Evolutionary conservation across 1,140 invertebrate genomes (phyloP).

Genomic region (Sarcophaga peregrina): DNA sequence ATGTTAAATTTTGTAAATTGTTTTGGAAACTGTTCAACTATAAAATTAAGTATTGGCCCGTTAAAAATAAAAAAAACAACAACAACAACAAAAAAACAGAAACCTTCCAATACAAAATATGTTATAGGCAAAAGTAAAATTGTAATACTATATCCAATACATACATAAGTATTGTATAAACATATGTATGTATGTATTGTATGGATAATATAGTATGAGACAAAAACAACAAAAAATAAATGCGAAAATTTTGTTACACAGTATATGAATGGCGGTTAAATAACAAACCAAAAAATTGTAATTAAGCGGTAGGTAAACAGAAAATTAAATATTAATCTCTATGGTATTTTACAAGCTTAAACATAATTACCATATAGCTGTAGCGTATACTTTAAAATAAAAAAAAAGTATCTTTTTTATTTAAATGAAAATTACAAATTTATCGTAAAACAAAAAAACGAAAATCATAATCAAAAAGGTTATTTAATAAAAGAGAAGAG

Average conservation of each 20-base stretch:
- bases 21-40: slow-evolving; percentile 29
- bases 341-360: slow-evolving; percentile 45
- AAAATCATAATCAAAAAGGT: too few relatives aligned
- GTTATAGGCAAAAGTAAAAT: too few relatives aligned
- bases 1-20: slow-evolving; percentile 8
- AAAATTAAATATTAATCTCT: slow-evolving; percentile 49
- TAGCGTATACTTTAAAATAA: background rate
- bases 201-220: background rate
- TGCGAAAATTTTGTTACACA: slow-evolving; percentile 8
- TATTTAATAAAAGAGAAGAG: too few relatives aligned
- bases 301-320: slow-evolving; percentile 48
- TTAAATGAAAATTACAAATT: too few relatives aligned
- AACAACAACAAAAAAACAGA: too few relatives aligned
- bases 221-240: background rate
- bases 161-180: background rate
- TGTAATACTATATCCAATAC: background rate
- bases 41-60: slow-evolving; percentile 27
- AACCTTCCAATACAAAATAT: background rate
- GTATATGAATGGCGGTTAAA: slow-evolving; percentile 37
- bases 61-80: background rate
- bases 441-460: too few relatives aligned
- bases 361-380: slow-evolving; percentile 43
- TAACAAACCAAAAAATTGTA: slow-evolving; percentile 46
- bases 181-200: slow-evolving; percentile 1
- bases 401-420: background rate